Conservation (phyloP, 2,888 invertebrate species). For the Drosophila cognata region DNA sequence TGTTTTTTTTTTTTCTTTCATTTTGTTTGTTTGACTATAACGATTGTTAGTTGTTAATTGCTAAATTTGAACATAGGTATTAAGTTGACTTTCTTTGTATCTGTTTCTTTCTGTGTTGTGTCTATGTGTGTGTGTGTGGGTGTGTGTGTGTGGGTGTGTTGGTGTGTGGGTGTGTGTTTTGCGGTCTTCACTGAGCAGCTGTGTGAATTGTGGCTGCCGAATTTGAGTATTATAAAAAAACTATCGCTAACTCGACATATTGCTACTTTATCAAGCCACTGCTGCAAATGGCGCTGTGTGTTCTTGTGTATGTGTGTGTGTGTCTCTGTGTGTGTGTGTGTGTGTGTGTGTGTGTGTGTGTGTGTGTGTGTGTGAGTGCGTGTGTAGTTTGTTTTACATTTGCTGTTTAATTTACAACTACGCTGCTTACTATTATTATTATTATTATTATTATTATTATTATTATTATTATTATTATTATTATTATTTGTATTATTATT, state of each 20-base stretch:
- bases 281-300: slow-evolving; percentile 52
- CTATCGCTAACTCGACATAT: slow-evolving; percentile 42
- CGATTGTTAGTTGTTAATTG: slow-evolving; percentile 74
- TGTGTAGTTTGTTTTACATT: slow-evolving; percentile 62
- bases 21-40: slow-evolving; percentile 59
- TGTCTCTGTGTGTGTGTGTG: slow-evolving; percentile 25
- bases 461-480: slow-evolving; percentile 66
- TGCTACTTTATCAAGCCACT: slow-evolving; percentile 58
- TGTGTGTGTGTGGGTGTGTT: slow-evolving; percentile 21
- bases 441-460: slow-evolving; percentile 40
- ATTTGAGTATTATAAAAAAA: slow-evolving; percentile 51
- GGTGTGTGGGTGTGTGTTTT: slow-evolving; percentile 34
- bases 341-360: slow-evolving; percentile 33
- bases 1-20: slow-evolving; percentile 36
- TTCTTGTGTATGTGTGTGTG: slow-evolving; percentile 32
- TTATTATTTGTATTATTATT: slow-evolving; percentile 40
- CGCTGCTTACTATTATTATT: slow-evolving; percentile 73
- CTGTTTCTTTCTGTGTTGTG: slow-evolving; percentile 25
- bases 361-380: slow-evolving; percentile 37
- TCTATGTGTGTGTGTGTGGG: slow-evolving; percentile 25
- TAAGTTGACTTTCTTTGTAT: slow-evolving; percentile 64
- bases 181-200: slow-evolving; percentile 48
- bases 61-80: slow-evolving; percentile 81
- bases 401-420: slow-evolving; percentile 74
- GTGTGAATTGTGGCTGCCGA: slow-evolving; percentile 49